Evolutionary conservation across 2,113 vertebrate species (phyloP).

Genomic region (Todiramphus chloris): DNA sequence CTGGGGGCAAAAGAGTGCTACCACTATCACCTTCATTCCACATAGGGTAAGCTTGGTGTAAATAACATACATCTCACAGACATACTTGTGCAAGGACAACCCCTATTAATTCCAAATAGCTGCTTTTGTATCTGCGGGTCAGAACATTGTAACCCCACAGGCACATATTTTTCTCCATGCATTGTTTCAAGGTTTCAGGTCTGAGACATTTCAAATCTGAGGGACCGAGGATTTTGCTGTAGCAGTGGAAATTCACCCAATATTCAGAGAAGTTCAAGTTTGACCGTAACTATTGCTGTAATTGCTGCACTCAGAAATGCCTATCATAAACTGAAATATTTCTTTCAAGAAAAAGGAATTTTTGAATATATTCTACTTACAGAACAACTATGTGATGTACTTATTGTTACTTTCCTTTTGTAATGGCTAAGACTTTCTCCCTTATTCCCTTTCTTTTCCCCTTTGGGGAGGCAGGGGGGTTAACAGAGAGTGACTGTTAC

Average conservation of each 20-base stretch:
- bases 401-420: neutral
- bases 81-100: neutral
- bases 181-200: neutral
- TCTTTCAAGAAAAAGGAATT: neutral
- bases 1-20: neutral
- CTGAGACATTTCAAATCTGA: neutral
- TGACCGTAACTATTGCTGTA: neutral
- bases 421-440: too few relatives aligned
- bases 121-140: neutral
- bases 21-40: neutral
- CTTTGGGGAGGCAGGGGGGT: too few relatives aligned
- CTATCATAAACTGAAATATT: neutral
- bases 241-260: neutral
- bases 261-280: neutral
- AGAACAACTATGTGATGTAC: neutral
- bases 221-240: neutral
- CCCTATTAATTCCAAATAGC: neutral
- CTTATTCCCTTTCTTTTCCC: too few relatives aligned
- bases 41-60: neutral
- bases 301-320: neutral
- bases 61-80: neutral
- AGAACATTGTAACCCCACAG: neutral
- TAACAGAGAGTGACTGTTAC: too few relatives aligned
- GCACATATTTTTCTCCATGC: neutral
- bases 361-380: neutral